A percentile compares a stretch with the other conserved stretches of the same genome.
These are phyloP conservation scores for Rhagophthalmus giganteus DNA, from an alignment of 2,888 invertebrate genomes.

Conservation along the genomic window DNA sequence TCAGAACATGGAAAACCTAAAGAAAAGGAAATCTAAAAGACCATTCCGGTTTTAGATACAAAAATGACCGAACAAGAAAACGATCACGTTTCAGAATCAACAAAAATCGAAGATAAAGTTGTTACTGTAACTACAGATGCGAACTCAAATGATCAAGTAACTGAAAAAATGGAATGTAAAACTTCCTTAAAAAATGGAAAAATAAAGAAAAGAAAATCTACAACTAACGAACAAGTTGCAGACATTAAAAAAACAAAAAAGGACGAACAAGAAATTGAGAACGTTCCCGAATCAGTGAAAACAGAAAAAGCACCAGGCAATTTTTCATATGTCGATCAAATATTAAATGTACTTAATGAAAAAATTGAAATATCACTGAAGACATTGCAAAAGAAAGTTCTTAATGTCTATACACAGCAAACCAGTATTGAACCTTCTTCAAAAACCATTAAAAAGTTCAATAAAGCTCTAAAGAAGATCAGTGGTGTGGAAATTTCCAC, in stretches of 20 bases:
- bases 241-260: neutral
- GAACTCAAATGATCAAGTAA: too few species aligned
- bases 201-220: too few species aligned
- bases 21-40: too few species aligned
- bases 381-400: slow-evolving; percentile 75
- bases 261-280: neutral
- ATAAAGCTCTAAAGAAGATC: slow-evolving; percentile 71
- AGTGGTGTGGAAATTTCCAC: slow-evolving; percentile 64
- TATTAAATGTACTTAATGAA: slow-evolving; percentile 23
- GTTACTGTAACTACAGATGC: too few species aligned
- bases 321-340: slow-evolving; percentile 29
- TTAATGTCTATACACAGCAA: slow-evolving; percentile 64
- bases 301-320: neutral
- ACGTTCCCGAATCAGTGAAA: too few species aligned
- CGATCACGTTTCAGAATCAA: neutral
- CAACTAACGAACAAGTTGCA: too few species aligned
- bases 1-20: too few species aligned
- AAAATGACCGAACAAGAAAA: neutral
- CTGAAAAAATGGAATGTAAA: too few species aligned
- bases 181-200: too few species aligned
- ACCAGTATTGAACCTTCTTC: slow-evolving; percentile 58
- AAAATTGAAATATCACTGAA: slow-evolving; percentile 68
- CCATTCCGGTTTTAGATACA: too few species aligned
- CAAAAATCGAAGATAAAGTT: too few species aligned
- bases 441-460: slow-evolving; percentile 70